Evolutionary conservation across 37 sponge, comb jelly and placozoan species (phyloP).

Genomic region (Ephydatia muelleri): DNA sequence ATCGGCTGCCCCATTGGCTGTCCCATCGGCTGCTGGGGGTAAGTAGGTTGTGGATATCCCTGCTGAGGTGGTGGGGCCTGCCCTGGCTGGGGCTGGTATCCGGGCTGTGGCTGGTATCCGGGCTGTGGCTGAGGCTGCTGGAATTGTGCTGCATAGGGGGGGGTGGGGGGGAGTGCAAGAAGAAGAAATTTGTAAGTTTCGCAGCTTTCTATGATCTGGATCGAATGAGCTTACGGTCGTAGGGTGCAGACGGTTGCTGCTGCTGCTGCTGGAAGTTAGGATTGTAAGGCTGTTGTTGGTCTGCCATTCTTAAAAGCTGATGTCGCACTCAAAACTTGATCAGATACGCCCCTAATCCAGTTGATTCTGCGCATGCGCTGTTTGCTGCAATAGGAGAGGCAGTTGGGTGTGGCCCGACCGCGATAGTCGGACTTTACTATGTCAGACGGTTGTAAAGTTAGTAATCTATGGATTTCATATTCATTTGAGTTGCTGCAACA

Average conservation of each 20-base stretch:
- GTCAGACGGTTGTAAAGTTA: too few relatives aligned
- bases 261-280: not conserved
- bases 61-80: not conserved
- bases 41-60: not conserved
- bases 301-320: not conserved
- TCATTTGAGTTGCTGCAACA: too few relatives aligned
- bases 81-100: not conserved
- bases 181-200: not conserved
- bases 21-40: not conserved
- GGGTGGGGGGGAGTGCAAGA: not conserved
- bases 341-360: not conserved
- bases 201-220: not conserved
- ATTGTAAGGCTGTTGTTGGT: not conserved
- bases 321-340: too few relatives aligned
- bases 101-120: not conserved
- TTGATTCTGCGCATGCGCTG: not conserved
- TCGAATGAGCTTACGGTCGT: too few relatives aligned
- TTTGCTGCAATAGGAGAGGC: not conserved
- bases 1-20: not conserved
- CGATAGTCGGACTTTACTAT: too few relatives aligned
- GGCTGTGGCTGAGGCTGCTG: not conserved
- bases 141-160: not conserved
- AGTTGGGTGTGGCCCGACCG: too few relatives aligned
- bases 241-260: too few relatives aligned
- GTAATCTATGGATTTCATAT: too few relatives aligned